These are phyloP conservation scores for Dryocosmus kuriphilus DNA, from an alignment of 2,888 invertebrate species.

Conservation along the genomic window DNA sequence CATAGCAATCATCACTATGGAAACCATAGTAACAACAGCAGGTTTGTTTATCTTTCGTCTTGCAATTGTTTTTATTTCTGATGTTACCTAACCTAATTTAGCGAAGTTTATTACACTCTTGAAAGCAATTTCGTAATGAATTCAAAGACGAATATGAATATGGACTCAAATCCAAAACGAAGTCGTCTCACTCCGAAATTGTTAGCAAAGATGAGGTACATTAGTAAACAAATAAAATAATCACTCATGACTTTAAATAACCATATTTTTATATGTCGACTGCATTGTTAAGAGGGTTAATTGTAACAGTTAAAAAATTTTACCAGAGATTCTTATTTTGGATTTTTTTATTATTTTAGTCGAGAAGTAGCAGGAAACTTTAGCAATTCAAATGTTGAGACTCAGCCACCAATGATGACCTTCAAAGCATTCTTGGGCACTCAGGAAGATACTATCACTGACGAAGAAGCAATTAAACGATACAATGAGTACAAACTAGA, in stretches of 20 bases:
- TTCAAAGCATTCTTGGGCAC: slow-evolving; percentile 97
- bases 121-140: neutral
- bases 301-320: no score
- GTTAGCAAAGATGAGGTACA: slow-evolving; percentile 70
- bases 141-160: neutral
- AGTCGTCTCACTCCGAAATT: slow-evolving; percentile 72
- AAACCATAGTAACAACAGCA: slow-evolving; percentile 77
- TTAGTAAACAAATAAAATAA: neutral
- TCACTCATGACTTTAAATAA: slow-evolving; percentile 22
- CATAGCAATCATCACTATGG: slow-evolving; percentile 82
- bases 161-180: slow-evolving; percentile 52
- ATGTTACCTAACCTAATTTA: neutral
- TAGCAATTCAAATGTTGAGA: slow-evolving; percentile 80
- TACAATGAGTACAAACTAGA: slow-evolving; percentile 99
- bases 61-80: slow-evolving; percentile 31
- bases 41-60: slow-evolving; percentile 62
- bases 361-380: slow-evolving; percentile 75
- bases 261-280: no score
- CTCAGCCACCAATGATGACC: slow-evolving; percentile 97
- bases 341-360: slow-evolving; percentile 63
- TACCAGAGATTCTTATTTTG: slow-evolving; percentile 18
- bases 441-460: slow-evolving; percentile 98
- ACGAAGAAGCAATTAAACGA: slow-evolving; percentile 96
- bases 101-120: neutral
- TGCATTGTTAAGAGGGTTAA: no score